phyloP scores from a whole-genome alignment of 2,888 invertebrate species.

The Masnerella sp. region DNA sequence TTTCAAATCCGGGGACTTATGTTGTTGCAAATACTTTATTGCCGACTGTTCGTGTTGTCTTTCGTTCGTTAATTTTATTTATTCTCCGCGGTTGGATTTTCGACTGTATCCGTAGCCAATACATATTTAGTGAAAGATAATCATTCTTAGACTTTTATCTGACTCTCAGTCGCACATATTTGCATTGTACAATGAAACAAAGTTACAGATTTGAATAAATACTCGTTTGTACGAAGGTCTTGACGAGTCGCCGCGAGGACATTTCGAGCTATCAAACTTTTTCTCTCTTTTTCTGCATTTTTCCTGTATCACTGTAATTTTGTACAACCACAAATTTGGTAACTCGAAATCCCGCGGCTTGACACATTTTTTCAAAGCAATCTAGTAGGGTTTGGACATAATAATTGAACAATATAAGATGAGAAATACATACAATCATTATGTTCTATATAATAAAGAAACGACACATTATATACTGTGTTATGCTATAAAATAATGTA shows the following conservation, averaged over 20 bases:
- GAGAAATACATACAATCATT: conserved; percentile 67
- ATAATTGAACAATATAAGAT: conserved; percentile 66
- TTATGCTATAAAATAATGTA: conserved; percentile 61
- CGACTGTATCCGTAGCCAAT: conserved; percentile 67
- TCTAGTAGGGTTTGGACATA: conserved; percentile 64
- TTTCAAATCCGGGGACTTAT: no score
- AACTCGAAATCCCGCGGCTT: conserved; percentile 9
- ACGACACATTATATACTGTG: conserved; percentile 52
- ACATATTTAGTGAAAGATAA: conserved; percentile 63
- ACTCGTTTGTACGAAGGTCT: conserved; percentile 68
- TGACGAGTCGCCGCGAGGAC: conserved; percentile 17
- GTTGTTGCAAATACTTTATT: not conserved
- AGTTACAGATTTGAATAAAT: conserved; percentile 63
- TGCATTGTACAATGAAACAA: conserved; percentile 68
- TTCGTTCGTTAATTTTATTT: conserved; percentile 27
- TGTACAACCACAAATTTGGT: no score
- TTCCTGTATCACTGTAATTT: not conserved
- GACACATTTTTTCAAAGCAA: conserved; percentile 68
- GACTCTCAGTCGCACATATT: conserved; percentile 67
- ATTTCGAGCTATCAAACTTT: conserved; percentile 17
- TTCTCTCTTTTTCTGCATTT: not conserved
- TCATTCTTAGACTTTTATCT: conserved; percentile 62
- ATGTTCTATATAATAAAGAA: conserved; percentile 63
- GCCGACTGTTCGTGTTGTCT: not conserved
- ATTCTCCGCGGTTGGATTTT: conserved; percentile 63